Evolutionary conservation across 2,888 invertebrate genomes (phyloP).

Genomic region (Phasia obesa): DNA sequence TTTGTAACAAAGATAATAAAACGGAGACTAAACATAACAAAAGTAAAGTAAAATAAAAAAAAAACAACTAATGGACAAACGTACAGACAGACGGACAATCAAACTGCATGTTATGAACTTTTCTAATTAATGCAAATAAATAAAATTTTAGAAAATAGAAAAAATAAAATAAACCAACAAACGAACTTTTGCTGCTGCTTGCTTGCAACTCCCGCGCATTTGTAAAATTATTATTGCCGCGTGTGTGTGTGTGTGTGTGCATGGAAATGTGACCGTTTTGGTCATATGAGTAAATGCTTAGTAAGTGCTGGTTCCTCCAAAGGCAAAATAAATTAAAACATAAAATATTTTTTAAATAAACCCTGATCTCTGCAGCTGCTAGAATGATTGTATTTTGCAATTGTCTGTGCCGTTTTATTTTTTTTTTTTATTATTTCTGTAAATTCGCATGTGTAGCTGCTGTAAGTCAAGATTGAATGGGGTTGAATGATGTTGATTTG

Average conservation of each 20-base stretch:
- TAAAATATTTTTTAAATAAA: constrained; percentile 21
- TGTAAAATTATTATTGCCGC: constrained; percentile 39
- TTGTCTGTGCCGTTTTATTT: neutral
- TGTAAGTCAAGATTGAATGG: constrained; percentile 53
- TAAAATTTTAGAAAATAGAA: constrained; percentile 35
- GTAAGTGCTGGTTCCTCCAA: constrained; percentile 56
- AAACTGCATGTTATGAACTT: constrained; percentile 69
- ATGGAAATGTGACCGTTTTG: constrained; percentile 14
- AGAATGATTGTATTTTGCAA: constrained; percentile 36
- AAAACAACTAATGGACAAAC: too few relatives aligned
- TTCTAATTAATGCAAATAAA: constrained; percentile 71
- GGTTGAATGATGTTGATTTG: constrained; percentile 66
- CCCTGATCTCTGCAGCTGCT: constrained; percentile 64
- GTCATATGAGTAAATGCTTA: constrained; percentile 47
- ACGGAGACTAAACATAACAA: constrained; percentile 30
- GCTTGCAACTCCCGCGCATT: constrained; percentile 62
- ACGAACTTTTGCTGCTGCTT: constrained; percentile 25
- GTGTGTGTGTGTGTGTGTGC: neutral
- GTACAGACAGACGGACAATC: constrained; percentile 41
- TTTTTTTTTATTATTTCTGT: too few relatives aligned
- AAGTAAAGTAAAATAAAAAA: constrained; percentile 18
- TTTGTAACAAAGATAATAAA: constrained; percentile 52
- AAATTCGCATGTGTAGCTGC: constrained; percentile 37
- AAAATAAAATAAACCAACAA: constrained; percentile 26
- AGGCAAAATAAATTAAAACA: constrained; percentile 13